A percentile compares a stretch with the other conserved stretches of the same genome.
Evolutionary conservation across 2,888 invertebrate species (phyloP).

Genomic region (Volucella inanis): DNA sequence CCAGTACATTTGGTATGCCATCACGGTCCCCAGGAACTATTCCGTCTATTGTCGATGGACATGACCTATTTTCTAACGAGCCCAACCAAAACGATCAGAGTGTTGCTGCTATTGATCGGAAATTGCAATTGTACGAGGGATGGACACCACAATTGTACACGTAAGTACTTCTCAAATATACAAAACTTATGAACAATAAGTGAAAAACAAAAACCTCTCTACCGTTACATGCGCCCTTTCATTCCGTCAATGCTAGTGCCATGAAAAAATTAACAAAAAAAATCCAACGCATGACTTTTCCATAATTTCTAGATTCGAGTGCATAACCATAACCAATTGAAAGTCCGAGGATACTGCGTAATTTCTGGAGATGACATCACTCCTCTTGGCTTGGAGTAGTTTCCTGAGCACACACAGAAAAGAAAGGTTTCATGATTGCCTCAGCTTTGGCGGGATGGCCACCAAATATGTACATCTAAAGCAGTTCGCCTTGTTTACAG

Average conservation of each 20-base stretch:
- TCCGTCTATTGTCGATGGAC: constrained; percentile 25
- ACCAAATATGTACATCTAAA: constrained; percentile 27
- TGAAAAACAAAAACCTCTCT: constrained; percentile 6
- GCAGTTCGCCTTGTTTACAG: constrained; percentile 53
- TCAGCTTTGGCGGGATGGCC: background rate
- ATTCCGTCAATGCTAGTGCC: constrained; percentile 35
- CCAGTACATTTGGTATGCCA: constrained; percentile 64
- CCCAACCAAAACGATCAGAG: constrained; percentile 50
- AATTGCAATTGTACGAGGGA: constrained; percentile 81
- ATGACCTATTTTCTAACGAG: constrained; percentile 44
- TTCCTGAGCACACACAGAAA: constrained; percentile 29
- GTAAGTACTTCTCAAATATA: constrained; percentile 78
- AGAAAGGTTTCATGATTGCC: constrained; percentile 42
- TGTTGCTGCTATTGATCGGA: constrained; percentile 77
- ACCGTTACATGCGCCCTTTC: constrained; percentile 21
- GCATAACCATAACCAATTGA: constrained; percentile 41
- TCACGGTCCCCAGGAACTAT: constrained; percentile 32
- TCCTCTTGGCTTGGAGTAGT: constrained; percentile 33
- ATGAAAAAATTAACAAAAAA: constrained; percentile 32
- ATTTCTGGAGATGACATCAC: constrained; percentile 69
- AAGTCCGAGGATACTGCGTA: constrained; percentile 39
- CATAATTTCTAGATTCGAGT: constrained; percentile 20
- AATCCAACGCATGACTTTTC: constrained; percentile 14
- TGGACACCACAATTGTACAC: constrained; percentile 82
- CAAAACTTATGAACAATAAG: background rate